Conservation (phyloP, 2,888 invertebrate genomes). For the Pseudococcus viburni region DNA sequence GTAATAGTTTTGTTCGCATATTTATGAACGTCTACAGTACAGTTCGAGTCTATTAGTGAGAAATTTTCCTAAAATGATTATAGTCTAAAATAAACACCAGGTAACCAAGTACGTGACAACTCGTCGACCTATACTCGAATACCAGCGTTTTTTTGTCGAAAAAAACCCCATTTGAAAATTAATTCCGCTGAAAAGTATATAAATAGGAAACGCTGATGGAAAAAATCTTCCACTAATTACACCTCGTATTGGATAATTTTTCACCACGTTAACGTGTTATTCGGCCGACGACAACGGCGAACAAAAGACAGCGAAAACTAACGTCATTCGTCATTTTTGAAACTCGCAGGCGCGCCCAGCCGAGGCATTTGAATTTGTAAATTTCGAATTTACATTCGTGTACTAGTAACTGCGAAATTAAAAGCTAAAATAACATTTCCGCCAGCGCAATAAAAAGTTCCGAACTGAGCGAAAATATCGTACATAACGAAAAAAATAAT, state of each 20-base stretch:
- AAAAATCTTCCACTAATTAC: constrained; percentile 1
- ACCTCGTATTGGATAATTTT: constrained; percentile 37
- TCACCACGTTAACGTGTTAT: constrained; percentile 7
- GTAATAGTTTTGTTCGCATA: background rate
- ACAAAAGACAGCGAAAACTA: constrained; percentile 19
- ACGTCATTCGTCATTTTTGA: constrained; percentile 31
- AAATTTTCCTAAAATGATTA: background rate
- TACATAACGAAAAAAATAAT: constrained; percentile 32
- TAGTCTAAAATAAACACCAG: constrained; percentile 18
- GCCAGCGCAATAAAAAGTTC: constrained; percentile 37
- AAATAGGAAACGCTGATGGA: background rate
- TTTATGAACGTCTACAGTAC: background rate
- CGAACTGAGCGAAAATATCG: constrained; percentile 29
- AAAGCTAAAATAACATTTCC: constrained; percentile 56
- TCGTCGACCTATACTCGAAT: background rate
- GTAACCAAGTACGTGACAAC: background rate
- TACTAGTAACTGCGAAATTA: constrained; percentile 13
- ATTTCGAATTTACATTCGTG: constrained; percentile 43
- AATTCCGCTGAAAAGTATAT: background rate
- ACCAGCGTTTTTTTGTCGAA: background rate
- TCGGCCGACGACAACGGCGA: background rate
- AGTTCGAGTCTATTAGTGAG: constrained; percentile 5
- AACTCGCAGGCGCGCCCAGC: background rate
- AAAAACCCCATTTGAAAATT: background rate
- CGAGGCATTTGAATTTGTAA: constrained; percentile 47